Conservation (phyloP, 2,797 vertebrate genomes). For the Morus bassanus region DNA sequence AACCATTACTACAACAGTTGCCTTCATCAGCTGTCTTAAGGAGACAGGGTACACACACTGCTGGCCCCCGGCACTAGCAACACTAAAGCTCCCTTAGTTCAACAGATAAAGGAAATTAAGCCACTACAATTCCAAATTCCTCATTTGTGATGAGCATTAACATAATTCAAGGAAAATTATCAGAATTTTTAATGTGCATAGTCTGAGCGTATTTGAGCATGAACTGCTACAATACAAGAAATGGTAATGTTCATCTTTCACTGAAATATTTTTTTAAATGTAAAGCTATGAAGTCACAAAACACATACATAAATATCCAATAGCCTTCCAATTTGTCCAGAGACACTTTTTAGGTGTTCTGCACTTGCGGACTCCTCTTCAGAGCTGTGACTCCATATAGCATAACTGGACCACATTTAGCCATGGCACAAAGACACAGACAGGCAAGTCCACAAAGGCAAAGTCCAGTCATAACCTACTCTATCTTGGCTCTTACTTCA, state of each 20-base stretch:
- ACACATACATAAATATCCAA: not conserved
- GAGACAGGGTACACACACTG: not conserved
- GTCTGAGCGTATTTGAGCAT: not conserved
- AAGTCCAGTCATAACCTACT: not conserved
- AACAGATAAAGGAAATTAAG: not conserved
- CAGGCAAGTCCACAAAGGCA: not conserved
- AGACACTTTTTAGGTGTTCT: not conserved
- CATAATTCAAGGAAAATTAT: not conserved
- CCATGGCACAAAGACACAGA: not conserved
- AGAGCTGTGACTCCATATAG: not conserved
- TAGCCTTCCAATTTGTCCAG: accelerated
- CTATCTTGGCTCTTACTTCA: not conserved
- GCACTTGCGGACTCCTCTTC: not conserved
- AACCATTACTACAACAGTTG: accelerated
- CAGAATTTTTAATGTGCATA: not conserved
- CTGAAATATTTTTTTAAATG: accelerated
- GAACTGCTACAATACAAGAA: not conserved
- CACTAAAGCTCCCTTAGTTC: not conserved
- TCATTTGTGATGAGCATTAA: not conserved
- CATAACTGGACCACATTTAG: not conserved
- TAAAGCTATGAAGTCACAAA: not conserved
- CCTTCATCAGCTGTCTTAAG: not conserved
- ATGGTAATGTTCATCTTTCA: not conserved
- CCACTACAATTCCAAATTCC: not conserved
- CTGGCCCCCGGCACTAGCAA: not conserved